phyloP scores from a whole-genome alignment of 2,797 vertebrate species.

The Sebastolobus alascanus region DNA sequence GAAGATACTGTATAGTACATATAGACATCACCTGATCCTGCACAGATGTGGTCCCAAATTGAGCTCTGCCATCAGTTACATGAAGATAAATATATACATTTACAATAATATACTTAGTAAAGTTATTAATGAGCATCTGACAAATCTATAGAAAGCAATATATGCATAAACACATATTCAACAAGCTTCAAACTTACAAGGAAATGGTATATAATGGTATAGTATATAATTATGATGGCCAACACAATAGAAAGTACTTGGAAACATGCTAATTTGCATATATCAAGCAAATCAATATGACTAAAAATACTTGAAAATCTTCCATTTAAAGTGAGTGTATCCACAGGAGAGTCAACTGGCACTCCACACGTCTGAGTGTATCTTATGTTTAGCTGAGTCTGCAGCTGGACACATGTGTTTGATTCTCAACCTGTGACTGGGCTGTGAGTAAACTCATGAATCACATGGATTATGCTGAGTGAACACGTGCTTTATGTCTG shows the following conservation, averaged over 20 bases:
- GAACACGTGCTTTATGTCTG: conserved; percentile 17
- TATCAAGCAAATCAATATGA: background rate
- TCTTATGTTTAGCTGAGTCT: conserved; percentile 55
- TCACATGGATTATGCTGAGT: conserved; percentile 41
- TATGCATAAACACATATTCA: background rate
- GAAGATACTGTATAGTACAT: background rate
- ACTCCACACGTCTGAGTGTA: conserved; percentile 27
- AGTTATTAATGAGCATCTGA: background rate
- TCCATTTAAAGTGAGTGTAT: background rate
- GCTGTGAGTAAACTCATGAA: conserved; percentile 66
- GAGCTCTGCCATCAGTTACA: background rate
- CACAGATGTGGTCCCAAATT: background rate
- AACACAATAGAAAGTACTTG: background rate
- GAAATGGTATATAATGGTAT: background rate
- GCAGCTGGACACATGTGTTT: conserved; percentile 45
- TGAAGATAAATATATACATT: background rate
- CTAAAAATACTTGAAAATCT: background rate
- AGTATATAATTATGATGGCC: background rate
- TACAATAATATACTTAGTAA: background rate
- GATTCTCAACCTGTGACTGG: conserved; percentile 47
- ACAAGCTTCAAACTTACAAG: background rate
- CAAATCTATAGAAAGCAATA: background rate
- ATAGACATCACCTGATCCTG: background rate
- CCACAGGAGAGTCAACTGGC: conserved; percentile 11
- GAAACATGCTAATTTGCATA: background rate